A percentile compares a stretch with the other conserved stretches of the same genome.
phyloP scores from a whole-genome alignment of 2,888 invertebrate species.

The Margaritifera margaritifera region DNA sequence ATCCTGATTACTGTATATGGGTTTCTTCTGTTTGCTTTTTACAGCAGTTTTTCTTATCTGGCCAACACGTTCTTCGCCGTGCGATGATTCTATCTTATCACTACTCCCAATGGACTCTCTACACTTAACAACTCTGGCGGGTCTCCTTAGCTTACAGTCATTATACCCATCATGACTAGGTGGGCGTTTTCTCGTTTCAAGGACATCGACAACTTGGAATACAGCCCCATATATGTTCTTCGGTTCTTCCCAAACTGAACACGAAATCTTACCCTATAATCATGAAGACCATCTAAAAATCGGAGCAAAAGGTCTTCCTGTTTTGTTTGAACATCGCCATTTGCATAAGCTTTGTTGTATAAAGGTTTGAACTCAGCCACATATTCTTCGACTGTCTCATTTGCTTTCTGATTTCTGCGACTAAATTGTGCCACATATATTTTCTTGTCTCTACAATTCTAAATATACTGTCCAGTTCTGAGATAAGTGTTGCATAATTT shows the following conservation, averaged over 20 bases:
- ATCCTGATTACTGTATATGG: too few species aligned
- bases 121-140: too few species aligned
- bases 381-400: constrained; percentile 16
- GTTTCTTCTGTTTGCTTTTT: too few species aligned
- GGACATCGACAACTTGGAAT: constrained; percentile 10
- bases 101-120: too few species aligned
- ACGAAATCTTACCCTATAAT: constrained; percentile 23
- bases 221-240: constrained; percentile 18
- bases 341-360: constrained; percentile 15
- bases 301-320: constrained; percentile 19
- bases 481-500: constrained; percentile 7
- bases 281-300: constrained; percentile 18
- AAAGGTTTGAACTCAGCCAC: constrained; percentile 18
- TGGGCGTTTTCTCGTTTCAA: constrained; percentile 11
- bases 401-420: constrained; percentile 9
- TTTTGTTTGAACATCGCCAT: constrained; percentile 14
- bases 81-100: too few species aligned
- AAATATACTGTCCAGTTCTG: constrained; percentile 11
- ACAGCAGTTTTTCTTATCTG: too few species aligned
- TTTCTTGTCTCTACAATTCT: constrained; percentile 15
- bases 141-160: too few species aligned
- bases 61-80: too few species aligned
- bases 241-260: constrained; percentile 21
- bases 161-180: too few species aligned
- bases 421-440: constrained; percentile 14